phyloP scores from a whole-genome alignment of 1,140 invertebrate species.

The Neotoxoptera formosana region DNA sequence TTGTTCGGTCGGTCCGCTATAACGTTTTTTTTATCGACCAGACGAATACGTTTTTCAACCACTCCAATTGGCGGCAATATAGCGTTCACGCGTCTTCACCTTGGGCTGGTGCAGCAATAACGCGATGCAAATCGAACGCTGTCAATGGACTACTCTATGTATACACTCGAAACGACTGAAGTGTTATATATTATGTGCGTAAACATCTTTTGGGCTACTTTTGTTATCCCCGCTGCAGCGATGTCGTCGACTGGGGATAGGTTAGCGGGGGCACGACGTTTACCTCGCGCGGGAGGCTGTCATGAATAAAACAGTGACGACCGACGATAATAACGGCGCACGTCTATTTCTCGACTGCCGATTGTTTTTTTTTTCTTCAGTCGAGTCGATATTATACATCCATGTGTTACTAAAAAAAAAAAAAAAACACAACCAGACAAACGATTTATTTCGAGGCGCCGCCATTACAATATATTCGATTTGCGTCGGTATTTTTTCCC shows the following conservation, averaged over 20 bases:
- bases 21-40: too few relatives aligned
- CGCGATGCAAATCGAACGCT: background rate
- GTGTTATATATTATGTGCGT: background rate
- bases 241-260: background rate
- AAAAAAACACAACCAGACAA: constrained; percentile 46
- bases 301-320: constrained; percentile 52
- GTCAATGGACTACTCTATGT: too few relatives aligned
- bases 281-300: background rate
- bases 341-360: constrained; percentile 7
- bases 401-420: constrained; percentile 32
- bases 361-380: background rate
- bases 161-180: background rate
- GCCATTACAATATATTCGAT: constrained; percentile 56
- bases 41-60: too few relatives aligned
- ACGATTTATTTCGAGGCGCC: constrained; percentile 48
- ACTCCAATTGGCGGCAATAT: too few relatives aligned
- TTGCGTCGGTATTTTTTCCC: constrained; percentile 24
- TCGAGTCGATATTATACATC: background rate
- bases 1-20: too few relatives aligned
- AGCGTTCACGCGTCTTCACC: too few relatives aligned
- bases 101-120: background rate
- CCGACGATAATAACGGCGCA: background rate
- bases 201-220: background rate
- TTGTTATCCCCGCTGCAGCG: background rate
- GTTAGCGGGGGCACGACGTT: background rate